These are phyloP conservation scores for Mycteria americana DNA, from an alignment of 2,797 vertebrate genomes.

Conservation along the genomic window DNA sequence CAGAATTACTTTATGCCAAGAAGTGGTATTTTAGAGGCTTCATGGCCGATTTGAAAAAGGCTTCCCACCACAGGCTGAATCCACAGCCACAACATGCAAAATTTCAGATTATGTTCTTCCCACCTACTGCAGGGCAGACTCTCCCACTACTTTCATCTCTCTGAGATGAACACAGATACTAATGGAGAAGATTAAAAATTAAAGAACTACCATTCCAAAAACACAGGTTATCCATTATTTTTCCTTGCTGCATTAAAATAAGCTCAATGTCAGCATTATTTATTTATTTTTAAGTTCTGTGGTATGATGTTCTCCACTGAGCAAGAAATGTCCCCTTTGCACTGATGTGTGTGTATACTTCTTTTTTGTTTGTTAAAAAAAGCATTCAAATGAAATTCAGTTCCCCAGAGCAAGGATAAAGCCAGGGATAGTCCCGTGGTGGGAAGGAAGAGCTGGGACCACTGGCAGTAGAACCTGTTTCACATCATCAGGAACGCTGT, in stretches of 20 bases:
- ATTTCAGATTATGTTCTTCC: not conserved
- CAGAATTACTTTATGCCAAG: not conserved
- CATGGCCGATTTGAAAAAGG: not conserved
- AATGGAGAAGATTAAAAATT: conserved; percentile 11
- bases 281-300: not conserved
- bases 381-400: not conserved
- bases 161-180: not conserved
- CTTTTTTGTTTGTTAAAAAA: not conserved
- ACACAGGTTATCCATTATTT: not conserved
- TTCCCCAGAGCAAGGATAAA: not conserved
- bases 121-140: not conserved
- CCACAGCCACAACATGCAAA: not conserved
- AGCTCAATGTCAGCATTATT: not conserved
- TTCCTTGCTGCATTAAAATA: not conserved
- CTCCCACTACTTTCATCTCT: not conserved
- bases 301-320: not conserved
- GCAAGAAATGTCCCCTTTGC: not conserved
- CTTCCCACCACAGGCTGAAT: not conserved
- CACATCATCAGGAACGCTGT: not conserved
- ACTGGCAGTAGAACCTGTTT: not conserved
- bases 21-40: not conserved
- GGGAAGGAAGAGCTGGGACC: not conserved
- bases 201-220: not conserved
- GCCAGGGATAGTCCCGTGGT: not conserved
- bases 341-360: fast-evolving